Evolutionary conservation across 2,113 vertebrate genomes (phyloP).

Genomic region (Urocynchramus pylzowi): DNA sequence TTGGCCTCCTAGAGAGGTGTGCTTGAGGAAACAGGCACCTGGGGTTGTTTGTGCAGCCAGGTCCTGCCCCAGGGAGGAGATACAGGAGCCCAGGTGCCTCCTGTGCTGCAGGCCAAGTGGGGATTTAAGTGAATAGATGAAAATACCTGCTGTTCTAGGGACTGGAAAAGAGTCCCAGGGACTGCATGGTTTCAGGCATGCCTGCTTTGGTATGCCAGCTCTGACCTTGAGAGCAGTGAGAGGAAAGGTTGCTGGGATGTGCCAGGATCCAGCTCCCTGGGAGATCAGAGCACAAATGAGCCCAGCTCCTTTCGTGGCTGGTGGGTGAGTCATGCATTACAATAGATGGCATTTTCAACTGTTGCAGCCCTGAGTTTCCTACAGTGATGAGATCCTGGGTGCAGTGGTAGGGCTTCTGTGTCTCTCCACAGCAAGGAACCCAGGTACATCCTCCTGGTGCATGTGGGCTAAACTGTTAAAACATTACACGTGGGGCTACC

Average conservation of each 20-base stretch:
- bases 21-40: background rate
- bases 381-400: background rate
- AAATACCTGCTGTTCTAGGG: background rate
- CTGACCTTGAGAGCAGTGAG: background rate
- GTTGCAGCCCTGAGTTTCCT: background rate
- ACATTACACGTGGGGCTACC: background rate
- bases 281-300: background rate
- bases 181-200: background rate
- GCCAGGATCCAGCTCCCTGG: background rate
- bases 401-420: background rate
- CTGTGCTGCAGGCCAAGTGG: background rate
- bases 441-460: accelerated
- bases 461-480: background rate
- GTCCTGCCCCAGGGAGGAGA: background rate
- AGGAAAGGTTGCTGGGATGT: background rate
- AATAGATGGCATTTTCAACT: background rate
- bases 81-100: background rate
- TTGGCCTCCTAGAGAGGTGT: background rate
- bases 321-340: background rate
- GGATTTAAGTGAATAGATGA: background rate
- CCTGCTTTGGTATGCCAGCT: background rate
- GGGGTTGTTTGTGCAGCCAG: background rate
- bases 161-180: background rate
- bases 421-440: accelerated
- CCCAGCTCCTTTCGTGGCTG: background rate